These are phyloP conservation scores for Drosophila kepulauana DNA, from an alignment of 1,140 invertebrate species.

Conservation along the genomic window DNA sequence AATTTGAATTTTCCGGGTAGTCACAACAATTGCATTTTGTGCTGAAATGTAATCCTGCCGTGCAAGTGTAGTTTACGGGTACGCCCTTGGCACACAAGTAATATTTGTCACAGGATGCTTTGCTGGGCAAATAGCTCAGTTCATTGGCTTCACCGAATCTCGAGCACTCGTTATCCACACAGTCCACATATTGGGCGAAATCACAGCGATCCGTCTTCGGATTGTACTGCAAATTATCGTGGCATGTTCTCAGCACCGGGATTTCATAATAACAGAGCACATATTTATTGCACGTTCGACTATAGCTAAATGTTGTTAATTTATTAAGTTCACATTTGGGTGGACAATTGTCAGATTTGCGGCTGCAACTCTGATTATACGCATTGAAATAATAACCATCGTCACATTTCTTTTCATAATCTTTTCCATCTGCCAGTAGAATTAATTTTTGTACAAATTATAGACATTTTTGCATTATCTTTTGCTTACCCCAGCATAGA, in stretches of 20 bases:
- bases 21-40: conserved; percentile 70
- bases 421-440: conserved; percentile 44
- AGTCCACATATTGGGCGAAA: conserved; percentile 73
- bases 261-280: conserved; percentile 69
- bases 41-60: conserved; percentile 65
- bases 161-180: conserved; percentile 74
- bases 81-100: conserved; percentile 68
- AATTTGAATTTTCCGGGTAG: conserved; percentile 54
- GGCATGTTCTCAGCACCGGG: conserved; percentile 68
- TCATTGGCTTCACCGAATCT: conserved; percentile 57
- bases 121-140: conserved; percentile 65
- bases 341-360: conserved; percentile 25
- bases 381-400: conserved; percentile 54
- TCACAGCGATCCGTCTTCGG: conserved; percentile 73
- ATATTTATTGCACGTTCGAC: conserved; percentile 78
- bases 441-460: too few species aligned
- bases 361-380: conserved; percentile 53
- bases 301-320: conserved; percentile 64
- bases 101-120: conserved; percentile 67
- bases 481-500: conserved; percentile 57
- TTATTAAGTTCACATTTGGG: conserved; percentile 32
- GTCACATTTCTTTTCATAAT: conserved; percentile 49
- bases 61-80: conserved; percentile 45
- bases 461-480: not conserved
- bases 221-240: conserved; percentile 74